phyloP scores from a whole-genome alignment of 2,113 vertebrate species.

The Sphyrna mokarran region DNA sequence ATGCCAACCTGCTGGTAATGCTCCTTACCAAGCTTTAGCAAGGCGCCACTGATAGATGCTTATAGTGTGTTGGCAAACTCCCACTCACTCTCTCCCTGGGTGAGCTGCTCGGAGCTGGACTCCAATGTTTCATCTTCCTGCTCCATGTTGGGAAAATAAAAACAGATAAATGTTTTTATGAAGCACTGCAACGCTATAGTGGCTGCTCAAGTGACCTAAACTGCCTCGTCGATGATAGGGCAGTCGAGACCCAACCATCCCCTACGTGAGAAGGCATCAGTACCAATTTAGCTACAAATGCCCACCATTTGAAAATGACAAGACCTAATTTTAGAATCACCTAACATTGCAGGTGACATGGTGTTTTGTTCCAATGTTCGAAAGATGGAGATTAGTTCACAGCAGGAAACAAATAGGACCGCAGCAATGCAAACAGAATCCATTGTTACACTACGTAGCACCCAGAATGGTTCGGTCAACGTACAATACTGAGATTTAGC shows the following conservation, averaged over 20 bases:
- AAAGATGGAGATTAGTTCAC: neutral
- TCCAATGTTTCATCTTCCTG: neutral
- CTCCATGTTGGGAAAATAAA: neutral
- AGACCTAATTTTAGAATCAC: neutral
- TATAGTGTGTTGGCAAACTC: neutral
- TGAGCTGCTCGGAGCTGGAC: too few species aligned
- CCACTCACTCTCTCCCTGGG: neutral
- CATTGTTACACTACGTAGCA: neutral
- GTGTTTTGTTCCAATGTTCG: neutral
- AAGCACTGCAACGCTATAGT: neutral
- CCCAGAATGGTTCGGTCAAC: neutral
- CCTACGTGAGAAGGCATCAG: neutral
- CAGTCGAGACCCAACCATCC: neutral
- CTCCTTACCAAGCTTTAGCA: neutral
- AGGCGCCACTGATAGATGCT: neutral
- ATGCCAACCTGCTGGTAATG: neutral
- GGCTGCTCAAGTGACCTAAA: neutral
- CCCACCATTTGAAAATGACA: neutral
- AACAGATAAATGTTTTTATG: neutral
- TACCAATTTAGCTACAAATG: neutral
- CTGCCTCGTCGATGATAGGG: neutral
- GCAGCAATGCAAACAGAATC: neutral
- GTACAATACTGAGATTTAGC: neutral
- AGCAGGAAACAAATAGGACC: neutral
- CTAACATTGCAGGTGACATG: neutral